phyloP scores from a whole-genome alignment of 2,888 invertebrate genomes.

The Crossocerus cetratus region DNA sequence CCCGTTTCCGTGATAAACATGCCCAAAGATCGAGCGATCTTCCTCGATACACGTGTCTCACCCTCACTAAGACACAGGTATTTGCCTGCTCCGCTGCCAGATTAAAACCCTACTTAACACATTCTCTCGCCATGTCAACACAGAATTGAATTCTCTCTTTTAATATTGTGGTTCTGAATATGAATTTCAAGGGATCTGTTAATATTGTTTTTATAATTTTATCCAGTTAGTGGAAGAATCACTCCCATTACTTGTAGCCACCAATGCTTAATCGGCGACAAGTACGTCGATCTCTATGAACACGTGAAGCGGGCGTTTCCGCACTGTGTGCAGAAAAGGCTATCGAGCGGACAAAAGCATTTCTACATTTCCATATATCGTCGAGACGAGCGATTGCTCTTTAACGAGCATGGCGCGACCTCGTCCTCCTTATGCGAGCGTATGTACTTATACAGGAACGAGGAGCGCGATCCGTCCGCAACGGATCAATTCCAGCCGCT shows the following conservation, averaged over 20 bases:
- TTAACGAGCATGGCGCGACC: background rate
- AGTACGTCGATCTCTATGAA: conserved; percentile 19
- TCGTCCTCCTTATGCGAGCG: conserved; percentile 21
- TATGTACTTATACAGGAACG: background rate
- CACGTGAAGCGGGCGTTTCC: conserved; percentile 10
- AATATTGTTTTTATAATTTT: no score
- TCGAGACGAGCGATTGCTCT: conserved; percentile 12
- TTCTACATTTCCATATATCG: conserved; percentile 8
- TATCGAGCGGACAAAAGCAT: conserved; percentile 4
- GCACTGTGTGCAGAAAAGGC: background rate
- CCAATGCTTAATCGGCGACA: background rate
- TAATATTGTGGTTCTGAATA: no score
- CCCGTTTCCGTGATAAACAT: conserved; percentile 24
- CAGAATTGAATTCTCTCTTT: no score
- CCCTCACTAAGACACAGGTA: no score
- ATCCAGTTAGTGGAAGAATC: no score
- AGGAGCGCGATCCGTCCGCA: background rate
- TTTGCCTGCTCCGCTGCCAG: no score
- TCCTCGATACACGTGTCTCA: no score
- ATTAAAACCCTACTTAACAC: no score
- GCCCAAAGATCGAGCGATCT: background rate
- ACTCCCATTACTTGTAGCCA: no score
- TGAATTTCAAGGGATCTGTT: no score
- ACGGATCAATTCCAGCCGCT: conserved; percentile 8
- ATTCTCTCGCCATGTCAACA: no score